Evolutionary conservation across 2,113 vertebrate species (phyloP), one percentile per base, ranked within the genome.

Genomic region (Taxidea taxus): DNA sequence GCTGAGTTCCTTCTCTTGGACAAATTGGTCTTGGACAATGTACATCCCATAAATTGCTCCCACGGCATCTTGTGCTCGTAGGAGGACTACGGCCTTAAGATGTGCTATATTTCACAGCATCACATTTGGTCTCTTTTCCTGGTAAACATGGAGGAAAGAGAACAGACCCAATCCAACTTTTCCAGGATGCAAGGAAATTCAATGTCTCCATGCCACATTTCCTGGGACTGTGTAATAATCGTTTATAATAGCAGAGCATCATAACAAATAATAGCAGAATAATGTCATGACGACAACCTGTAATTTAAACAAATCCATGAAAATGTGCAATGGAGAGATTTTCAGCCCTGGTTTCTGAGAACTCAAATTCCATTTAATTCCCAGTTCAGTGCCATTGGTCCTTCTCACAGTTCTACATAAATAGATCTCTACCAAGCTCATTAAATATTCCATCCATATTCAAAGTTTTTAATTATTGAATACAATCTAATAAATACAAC

Each of bases 401-500:
- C 39, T 84, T 98, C 97, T 97, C 97, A 99, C 66, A 89, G 97
- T 97, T 98, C 96, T 96, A 84, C 86, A 58, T 96, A 98, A 98
- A 98, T 88, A 97, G 66, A 88, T 91, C 96, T 98, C 97, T 90
- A 91, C 84, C 98, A 97, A 95, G 97, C 91, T 89, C 97, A 89
- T 98, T 98, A 94, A 97, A 97, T 96, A 98, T 98, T 98, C 97
- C 96, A 98, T 98, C 97, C 78, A 96, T 98, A 98, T 98, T 98
- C 95, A 98, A 97, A 98, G 97, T 77, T 98, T 98, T 98, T 98
- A 99, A 98, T 98, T 98, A 98, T 98, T 98, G 97, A 98, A 96
- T 95, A 97, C 74, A 70, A 98, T 97, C 98, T 98, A 98, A 98
- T 98, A 98, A 98, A 98, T 95, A 98, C 94, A 98, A 95, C 80